Evolutionary conservation across 2,113 vertebrate genomes (phyloP), one percentile per base, ranked within the genome.

Genomic region (Mus spicilegus): DNA sequence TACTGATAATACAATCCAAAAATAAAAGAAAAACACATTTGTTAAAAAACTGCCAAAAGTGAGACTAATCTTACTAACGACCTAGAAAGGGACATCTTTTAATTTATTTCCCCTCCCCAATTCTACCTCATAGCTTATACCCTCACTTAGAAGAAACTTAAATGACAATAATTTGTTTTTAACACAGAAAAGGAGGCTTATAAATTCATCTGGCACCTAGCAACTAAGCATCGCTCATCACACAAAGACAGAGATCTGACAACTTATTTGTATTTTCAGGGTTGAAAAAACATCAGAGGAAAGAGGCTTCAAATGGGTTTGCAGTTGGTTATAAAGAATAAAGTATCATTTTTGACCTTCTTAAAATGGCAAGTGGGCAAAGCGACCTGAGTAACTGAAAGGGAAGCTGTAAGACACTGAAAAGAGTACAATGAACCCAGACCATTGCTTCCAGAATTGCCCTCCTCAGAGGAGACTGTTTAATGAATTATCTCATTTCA

Each of bases 1-100:
- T 51, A 98, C 65, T 94, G 75, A 84, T 51, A 42, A 65, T 90
- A 77, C 36, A 90, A 95, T 94, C 84, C 97, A 97, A 98, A 98
- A 97, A 93, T 93, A 97, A 98, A 97, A 91, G 95, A 97, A 97
- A 90, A 97, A 96, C 94, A 97, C 54, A 93, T 97, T 98, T 96
- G 97, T 97, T 73, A 42, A 97, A 98, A 93, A 97, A 90, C 1
- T 94, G 97, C 80, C 76, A 94, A 97, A 98, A 97, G 96, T 92
- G 56, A 93, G 95, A 97, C 95, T 93, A 93, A 93, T 75, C 91
- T 95, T 95, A 90, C 54, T 84, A 61, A 93, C 89, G 58, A 97
- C 12, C 76, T 84, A 94, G 24, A 91, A 96, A 94, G 4, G 65
- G 97, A 51, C 65, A 87, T 22, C 87, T 90, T 80, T 17, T 73